A percentile compares a stretch with the other conserved stretches of the same genome.
Conservation (phyloP, 2,888 invertebrate species). For the Synanthedon andrenaeformis region DNA sequence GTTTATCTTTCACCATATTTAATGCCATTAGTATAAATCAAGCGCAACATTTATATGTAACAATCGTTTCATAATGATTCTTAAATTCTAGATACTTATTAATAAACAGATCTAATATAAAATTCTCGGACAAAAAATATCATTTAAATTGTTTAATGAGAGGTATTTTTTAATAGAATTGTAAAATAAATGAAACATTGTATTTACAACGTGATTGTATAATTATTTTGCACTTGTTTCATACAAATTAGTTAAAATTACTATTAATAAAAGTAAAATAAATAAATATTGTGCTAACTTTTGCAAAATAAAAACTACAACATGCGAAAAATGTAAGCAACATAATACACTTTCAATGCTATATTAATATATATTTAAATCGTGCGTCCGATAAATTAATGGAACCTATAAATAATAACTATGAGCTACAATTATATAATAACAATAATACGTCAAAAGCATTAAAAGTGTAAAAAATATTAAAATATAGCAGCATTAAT, state of each 20-base stretch:
- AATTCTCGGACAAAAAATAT: too few species aligned
- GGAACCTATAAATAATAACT: too few species aligned
- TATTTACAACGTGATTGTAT: not conserved
- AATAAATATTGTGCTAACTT: conserved; percentile 20
- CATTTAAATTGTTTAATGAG: too few species aligned
- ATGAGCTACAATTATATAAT: not conserved
- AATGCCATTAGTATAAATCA: conserved; percentile 42
- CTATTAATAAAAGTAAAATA: conserved; percentile 37
- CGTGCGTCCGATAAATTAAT: too few species aligned
- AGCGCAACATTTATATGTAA: conserved; percentile 34
- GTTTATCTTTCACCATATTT: conserved; percentile 58
- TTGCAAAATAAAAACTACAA: conserved; percentile 43
- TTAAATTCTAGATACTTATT: too few species aligned
- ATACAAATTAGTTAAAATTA: conserved; percentile 25
- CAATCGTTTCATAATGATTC: too few species aligned
- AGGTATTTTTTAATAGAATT: too few species aligned
- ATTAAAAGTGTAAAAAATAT: conserved; percentile 32
- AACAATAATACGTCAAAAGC: conserved; percentile 22
- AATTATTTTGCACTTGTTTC: conserved; percentile 42
- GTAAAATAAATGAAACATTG: not conserved
- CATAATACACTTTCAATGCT: conserved; percentile 2
- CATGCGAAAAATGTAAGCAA: conserved; percentile 36
- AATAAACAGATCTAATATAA: too few species aligned
- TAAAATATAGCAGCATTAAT: conserved; percentile 20
- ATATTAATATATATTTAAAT: too few species aligned